A percentile compares a stretch with the other conserved stretches of the same genome.
Evolutionary conservation across 2,888 invertebrate species (phyloP).

Genomic region (Cheilosia pagana): DNA sequence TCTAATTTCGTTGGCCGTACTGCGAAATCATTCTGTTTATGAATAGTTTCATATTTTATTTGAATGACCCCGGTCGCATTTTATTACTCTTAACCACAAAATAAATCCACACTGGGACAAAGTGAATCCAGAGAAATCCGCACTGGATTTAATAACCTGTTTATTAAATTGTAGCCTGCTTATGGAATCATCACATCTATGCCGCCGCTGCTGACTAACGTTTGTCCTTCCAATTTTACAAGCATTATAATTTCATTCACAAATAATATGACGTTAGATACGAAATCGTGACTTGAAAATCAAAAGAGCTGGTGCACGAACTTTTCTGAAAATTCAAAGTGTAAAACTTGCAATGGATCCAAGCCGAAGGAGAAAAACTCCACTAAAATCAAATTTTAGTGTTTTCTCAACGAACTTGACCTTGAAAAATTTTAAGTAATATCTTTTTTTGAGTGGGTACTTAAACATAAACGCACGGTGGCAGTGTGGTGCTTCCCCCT

Average conservation of each 20-base stretch:
- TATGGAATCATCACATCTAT: constrained; percentile 27
- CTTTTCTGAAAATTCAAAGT: neutral
- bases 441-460: neutral
- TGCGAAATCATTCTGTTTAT: neutral
- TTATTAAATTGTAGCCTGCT: constrained; percentile 19
- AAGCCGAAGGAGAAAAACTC: neutral
- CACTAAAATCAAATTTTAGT: neutral
- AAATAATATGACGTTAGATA: constrained; percentile 1
- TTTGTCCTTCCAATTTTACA: constrained; percentile 26
- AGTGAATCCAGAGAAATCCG: neutral
- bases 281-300: constrained; percentile 24
- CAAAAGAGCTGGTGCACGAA: constrained; percentile 54
- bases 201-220: neutral
- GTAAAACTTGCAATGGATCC: constrained; percentile 6
- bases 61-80: neutral
- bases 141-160: constrained; percentile 22
- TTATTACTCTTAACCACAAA: neutral
- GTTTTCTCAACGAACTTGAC: constrained; percentile 15
- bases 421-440: constrained; percentile 33
- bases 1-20: neutral
- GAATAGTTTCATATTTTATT: neutral
- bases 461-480: neutral
- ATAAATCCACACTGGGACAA: too few species aligned
- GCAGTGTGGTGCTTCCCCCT: neutral
- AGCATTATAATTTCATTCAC: constrained; percentile 1